Base-by-base conservation (phyloP, 2,113 vertebrate genomes). In the Synchiropus splendidus region DNA sequence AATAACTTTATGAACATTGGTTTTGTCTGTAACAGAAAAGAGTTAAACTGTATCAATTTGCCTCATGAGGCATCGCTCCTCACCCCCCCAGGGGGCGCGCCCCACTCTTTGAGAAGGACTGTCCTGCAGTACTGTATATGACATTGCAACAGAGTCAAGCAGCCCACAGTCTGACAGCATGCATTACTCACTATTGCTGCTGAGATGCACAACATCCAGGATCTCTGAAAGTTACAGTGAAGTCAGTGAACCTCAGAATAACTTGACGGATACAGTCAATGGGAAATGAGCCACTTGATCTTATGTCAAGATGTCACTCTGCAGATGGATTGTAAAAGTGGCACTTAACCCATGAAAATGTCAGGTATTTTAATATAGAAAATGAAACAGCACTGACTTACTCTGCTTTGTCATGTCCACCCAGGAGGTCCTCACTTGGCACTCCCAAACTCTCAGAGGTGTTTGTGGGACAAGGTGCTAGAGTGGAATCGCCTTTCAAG, bases 401-500 rank as follows among this genome's bases (percentile, higher is more conserved):
- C 78, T 57, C 32, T 36, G 42, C 9, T 2, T 6, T 36, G 11
- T 51, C 61, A 36, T 36, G 55, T 39, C 64, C 45, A 45, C 71
- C 13, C 42, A 51, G 1, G 17, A 21, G 35, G 51, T 33, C 49
- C 55, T 13, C 27, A 6, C 50, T 45, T 53, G 47, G 5, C 10
- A 48, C 42, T 56, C 51, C 67, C 42, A 45, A 52, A 40, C 61
- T 34, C 34, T 67, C 65, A 37, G 57, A 43, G 54, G 51, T 63
- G 58, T 62, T 62, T 64, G 39, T 47, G 33, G 45, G 65, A 74
- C 67, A 58, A 40, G 32, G 48, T 54, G 64, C 47, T 54, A 61
- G 61, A 45, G 57, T 67, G 62, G 71, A 54, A 64, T 58, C 48
- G 62, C 67, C 75, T 75, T 67, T 72, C 64, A 75, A 45, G 62